Evolutionary conservation across 2,113 vertebrate genomes (phyloP), one percentile per base, ranked within the genome.

Genomic region (Saguinus midas): DNA sequence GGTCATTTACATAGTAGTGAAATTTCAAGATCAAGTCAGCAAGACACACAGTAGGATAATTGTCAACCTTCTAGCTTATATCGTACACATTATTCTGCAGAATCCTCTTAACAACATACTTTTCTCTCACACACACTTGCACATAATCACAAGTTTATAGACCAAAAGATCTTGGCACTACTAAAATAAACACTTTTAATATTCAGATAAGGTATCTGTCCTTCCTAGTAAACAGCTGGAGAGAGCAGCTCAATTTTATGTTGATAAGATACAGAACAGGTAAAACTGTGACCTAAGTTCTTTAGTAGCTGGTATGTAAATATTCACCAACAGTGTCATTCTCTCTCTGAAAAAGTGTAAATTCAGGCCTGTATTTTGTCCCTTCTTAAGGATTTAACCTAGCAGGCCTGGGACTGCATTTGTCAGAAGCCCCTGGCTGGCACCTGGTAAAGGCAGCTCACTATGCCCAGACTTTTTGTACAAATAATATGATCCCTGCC

Each of bases 351-450:
- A 12, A 45, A 1, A 13, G 8, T 45, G 20, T 32, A 17, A 61
- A 40, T 29, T 27, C 16, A 64, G n/a, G 2, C 3, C 8, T 64
- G 0, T 11, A 1, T 40, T 70, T 82, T 91, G 35, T 40, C 25
- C 61, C 29, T 64, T 64, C 61, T 64, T 32, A 32, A 64, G 27
- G 12, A 52, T 20, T 40, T 14, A 11, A 20, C 18, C 23, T 1
- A 8, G 8, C 1, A 21, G 23, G 20, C 3, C 12, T 0, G 0
- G 10, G 23, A 17, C 21, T 43, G 3, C 4, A 1, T 20, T 32
- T n/a, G 61, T 37, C 8, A 45, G 52, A 18, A 85, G 9, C 8
- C 52, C n/a, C 48, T n/a, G 4, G 3, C 4, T 40, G 27, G 61
- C 12, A 7, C 12, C 72, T 32, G 40, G 11, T 21, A 32, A 72